Base-by-base conservation (phyloP, 2,888 invertebrate genomes). In the Platycnemis pennipes region DNA sequence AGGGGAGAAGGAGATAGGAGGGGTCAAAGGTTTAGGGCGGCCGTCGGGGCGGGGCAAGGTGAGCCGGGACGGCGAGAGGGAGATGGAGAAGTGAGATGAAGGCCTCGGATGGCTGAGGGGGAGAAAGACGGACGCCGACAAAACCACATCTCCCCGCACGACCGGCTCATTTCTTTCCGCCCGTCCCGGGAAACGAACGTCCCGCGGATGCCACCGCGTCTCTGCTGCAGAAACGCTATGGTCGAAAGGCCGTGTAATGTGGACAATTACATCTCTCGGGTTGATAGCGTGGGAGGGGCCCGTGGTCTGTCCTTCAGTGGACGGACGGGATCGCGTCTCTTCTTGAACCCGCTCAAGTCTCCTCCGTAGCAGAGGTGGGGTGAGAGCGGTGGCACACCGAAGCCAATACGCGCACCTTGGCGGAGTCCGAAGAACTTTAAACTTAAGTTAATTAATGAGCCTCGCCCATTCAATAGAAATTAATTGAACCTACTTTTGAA, bases 201-300 rank as follows among this genome's bases (percentile, higher is more conserved):
- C 77, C 77, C 77, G 37, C 77, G 37, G 37, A 37, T 77, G 77
- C 77, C 77, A 77, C 77, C 77, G 77, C 77, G 37, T 77, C 77
- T 26, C 31, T 31, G 31, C 22, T 22, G 63, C 31, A 37, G 37
- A 77, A 77, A 37, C 77, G 37, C 49, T 56, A 22, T 42, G 19
- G 42, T 89, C 22, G 37, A 63, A 56, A 56, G 42, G 89, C 89
- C 37, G 53, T 89, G 53, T 89, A 89, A 89, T 89, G 56, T 56
- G 56, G 56, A 56, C 89, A 89, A 89, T 89, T 89, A 89, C 56
- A 56, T 56, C 89, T 77, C 77, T 31, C 77, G 37, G 77, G 37
- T 26, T 37, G 77, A 77, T 77, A 77, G 37, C 77, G 77, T 77
- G 77, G 77, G 77, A 37, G 77, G 77, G 77, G 37, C 11, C 37